These are phyloP conservation scores for Prostheceraeus crozeri DNA, from an alignment of 2,888 invertebrate genomes.

Conservation along the genomic window DNA sequence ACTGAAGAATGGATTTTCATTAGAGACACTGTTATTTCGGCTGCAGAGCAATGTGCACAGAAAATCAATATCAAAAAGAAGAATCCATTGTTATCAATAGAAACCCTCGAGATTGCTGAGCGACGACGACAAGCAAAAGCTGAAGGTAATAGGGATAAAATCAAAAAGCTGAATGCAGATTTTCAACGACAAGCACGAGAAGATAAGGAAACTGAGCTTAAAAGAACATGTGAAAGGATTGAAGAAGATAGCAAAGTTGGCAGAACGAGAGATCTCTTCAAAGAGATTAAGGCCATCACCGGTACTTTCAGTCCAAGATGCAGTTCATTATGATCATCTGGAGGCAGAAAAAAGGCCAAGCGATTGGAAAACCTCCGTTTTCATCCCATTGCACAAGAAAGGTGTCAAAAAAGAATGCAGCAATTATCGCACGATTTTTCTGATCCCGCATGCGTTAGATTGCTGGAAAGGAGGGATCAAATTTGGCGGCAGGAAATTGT, in stretches of 20 bases:
- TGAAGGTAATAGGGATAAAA: constrained; percentile 2
- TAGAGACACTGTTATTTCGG: no score
- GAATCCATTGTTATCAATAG: background rate
- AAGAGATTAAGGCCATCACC: constrained; percentile 3
- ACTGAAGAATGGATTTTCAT: no score
- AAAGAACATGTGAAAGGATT: background rate
- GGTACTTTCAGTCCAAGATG: no score
- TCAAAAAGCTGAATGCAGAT: constrained; percentile 4
- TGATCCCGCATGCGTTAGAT: no score
- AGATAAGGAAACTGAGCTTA: background rate
- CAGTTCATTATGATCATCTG: no score
- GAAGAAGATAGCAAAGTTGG: constrained; percentile 13
- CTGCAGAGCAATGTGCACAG: background rate
- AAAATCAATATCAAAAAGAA: constrained; percentile 17
- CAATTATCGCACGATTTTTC: no score
- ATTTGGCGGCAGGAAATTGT: no score
- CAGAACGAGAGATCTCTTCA: constrained; percentile 14
- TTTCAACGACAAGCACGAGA: constrained; percentile 9
- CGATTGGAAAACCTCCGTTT: no score
- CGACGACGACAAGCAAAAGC: constrained; percentile 16
- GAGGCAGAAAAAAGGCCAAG: no score
- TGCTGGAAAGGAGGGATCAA: no score
- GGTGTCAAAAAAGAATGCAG: no score
- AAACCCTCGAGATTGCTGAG: constrained; percentile 3
- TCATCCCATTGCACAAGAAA: no score